Base-by-base conservation (phyloP, 2,797 vertebrate species). In the Ispidina lecontei region DNA sequence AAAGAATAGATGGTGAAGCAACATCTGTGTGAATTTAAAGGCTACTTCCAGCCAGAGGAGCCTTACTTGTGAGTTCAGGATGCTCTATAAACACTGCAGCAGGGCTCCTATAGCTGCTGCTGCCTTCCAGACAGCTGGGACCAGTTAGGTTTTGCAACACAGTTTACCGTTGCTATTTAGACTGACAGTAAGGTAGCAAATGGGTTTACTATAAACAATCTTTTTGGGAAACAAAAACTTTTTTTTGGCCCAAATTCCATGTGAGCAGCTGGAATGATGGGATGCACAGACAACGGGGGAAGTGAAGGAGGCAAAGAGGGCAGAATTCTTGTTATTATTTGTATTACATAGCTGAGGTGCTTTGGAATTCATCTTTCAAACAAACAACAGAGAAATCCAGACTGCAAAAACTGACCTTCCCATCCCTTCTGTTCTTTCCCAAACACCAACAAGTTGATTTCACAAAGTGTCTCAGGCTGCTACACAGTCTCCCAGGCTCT, bases 1-100 rank as follows among this genome's bases (percentile, higher is more conserved):
- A 89, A 94, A 96, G 91, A 96, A 96, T 90, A 91, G 95, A 94
- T 87, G 86, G 93, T 93, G 92, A 89, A 96, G 95, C 92, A 96
- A 95, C 92, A 95, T 94, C 94, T 95, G 95, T 91, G 90, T 92
- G 95, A 93, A 95, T 94, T 93, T 90, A 90, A 92, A 88, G 55
- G 72, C 73, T 58, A 90, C 88, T 93, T 81, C 54, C 51, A 94
- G 81, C 79, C 91, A 91, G 84, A 91, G 90, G 83, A 95, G 70
- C 62, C 86, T 75, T 65, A 29, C 82, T 85, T 10, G 68, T 79
- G 85, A 35, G 62, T 51, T 56, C 90, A 89, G 93, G 89, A 84
- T 86, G 87, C 90, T 37, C 64, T 94, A 43, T 89, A 92, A 96
- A 88, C 93, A 89, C 62, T 44, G 41, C 4, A 72, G 86, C 84